phyloP scores from a whole-genome alignment of 2,113 vertebrate species.

The Raja brachyura region DNA sequence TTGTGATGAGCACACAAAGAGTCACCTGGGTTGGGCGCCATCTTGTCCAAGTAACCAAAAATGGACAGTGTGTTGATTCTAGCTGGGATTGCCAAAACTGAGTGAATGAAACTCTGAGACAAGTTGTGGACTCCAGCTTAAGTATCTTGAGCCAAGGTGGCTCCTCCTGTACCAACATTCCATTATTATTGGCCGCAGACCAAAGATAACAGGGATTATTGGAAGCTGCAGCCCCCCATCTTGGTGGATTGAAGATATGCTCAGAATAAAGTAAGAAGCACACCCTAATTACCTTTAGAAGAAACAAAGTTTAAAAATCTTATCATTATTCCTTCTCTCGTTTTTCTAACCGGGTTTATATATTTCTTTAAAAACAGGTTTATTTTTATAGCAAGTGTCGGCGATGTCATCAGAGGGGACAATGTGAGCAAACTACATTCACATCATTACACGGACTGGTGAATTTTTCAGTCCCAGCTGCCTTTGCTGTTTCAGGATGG shows the following conservation, averaged over 20 bases:
- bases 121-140: background rate
- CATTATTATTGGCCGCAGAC: background rate
- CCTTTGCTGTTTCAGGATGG: conserved; percentile 22
- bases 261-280: background rate
- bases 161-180: background rate
- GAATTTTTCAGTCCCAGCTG: conserved; percentile 12
- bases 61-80: background rate
- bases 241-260: background rate
- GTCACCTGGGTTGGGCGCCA: too few species aligned
- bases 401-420: background rate
- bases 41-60: background rate
- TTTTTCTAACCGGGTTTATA: background rate
- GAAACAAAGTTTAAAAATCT: background rate
- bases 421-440: background rate
- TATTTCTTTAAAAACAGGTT: background rate
- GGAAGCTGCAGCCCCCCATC: background rate
- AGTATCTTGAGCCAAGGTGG: background rate
- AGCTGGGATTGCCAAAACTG: too few species aligned
- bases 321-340: background rate
- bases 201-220: background rate
- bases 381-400: background rate
- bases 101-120: background rate
- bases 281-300: background rate
- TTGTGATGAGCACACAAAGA: too few species aligned
- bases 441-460: conserved; percentile 32